These are phyloP conservation scores for Gobiocypris rarus DNA, from an alignment of 2,113 vertebrate genomes.

Conservation along the genomic window DNA sequence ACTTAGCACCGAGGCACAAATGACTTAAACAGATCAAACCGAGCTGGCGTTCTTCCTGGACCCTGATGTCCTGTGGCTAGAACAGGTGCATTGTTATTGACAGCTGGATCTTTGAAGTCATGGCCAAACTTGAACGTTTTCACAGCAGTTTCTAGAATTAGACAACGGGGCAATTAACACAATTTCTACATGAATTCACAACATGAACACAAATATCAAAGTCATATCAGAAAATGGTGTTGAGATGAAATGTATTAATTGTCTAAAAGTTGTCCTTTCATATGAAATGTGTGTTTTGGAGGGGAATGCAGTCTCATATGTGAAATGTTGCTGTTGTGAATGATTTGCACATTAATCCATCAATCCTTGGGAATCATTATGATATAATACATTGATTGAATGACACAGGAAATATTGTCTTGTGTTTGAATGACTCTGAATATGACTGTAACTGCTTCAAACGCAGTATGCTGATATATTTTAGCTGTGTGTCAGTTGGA, in stretches of 20 bases:
- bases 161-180: neutral
- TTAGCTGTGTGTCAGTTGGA: neutral
- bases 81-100: conserved; percentile 39
- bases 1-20: neutral
- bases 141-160: neutral
- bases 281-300: neutral
- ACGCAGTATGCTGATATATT: neutral
- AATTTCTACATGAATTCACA: no score
- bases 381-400: neutral
- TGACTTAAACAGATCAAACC: conserved; percentile 32
- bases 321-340: no score
- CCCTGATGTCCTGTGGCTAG: conserved; percentile 29
- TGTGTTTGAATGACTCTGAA: neutral
- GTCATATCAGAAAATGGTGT: neutral
- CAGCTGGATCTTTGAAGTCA: conserved; percentile 34
- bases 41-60: conserved; percentile 22
- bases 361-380: neutral
- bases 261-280: neutral
- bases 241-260: neutral
- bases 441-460: neutral
- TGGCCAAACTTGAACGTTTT: conserved; percentile 1
- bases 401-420: neutral
- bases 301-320: neutral
- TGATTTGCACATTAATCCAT: neutral
- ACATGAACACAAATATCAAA: neutral